Conservation (phyloP, 2,113 vertebrate species). For the Agelaius phoeniceus region DNA sequence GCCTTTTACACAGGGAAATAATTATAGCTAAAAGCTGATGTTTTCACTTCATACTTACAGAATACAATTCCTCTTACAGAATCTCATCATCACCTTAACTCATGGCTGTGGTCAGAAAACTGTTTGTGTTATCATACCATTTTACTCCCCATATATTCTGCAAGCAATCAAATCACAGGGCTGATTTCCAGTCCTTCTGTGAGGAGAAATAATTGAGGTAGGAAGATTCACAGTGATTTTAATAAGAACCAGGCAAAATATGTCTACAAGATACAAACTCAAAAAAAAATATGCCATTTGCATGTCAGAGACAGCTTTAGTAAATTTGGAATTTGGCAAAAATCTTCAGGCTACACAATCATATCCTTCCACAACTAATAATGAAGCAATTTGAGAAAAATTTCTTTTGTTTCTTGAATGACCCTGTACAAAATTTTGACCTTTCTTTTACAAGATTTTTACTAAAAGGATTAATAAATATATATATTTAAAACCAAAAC, state of each 20-base stretch:
- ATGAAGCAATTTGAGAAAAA: not conserved
- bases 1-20: conserved; percentile 4
- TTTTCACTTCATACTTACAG: not conserved
- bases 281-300: not conserved
- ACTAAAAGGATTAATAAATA: not conserved
- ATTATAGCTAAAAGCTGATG: not conserved
- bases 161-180: not conserved
- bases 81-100: not conserved
- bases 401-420: not conserved
- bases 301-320: not conserved
- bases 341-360: not conserved
- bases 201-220: not conserved
- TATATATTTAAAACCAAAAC: not conserved
- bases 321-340: not conserved
- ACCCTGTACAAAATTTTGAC: not conserved
- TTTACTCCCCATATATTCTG: not conserved
- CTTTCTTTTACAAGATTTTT: not conserved
- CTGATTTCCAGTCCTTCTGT: not conserved
- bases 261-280: not conserved
- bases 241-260: not conserved
- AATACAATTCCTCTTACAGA: not conserved
- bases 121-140: not conserved
- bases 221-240: not conserved
- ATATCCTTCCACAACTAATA: not conserved
- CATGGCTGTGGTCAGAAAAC: not conserved